Conservation (phyloP, 1,140 invertebrate species). For the Steinernema khuongi region DNA sequence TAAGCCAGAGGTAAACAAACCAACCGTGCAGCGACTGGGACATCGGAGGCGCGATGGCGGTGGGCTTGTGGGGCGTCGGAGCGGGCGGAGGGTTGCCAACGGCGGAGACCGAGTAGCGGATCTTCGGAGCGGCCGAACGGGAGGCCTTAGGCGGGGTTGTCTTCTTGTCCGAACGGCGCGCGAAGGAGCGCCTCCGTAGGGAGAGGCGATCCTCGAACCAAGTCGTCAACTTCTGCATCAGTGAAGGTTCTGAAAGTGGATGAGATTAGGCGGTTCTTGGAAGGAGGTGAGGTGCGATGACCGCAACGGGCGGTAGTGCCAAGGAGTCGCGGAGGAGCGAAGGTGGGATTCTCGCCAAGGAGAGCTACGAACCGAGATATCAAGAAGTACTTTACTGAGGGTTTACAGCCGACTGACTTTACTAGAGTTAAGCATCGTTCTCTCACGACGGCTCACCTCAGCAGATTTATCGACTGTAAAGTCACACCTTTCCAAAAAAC, state of each 20-base stretch:
- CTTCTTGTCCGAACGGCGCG: conserved; percentile 8
- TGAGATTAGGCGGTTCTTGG: not conserved
- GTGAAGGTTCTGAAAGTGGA: conserved; percentile 15
- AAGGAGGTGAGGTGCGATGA: not conserved
- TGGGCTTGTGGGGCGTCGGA: not conserved
- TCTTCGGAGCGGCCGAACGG: conserved; percentile 23
- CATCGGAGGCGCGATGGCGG: conserved; percentile 17
- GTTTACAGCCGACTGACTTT: too few species aligned
- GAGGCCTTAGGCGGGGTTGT: conserved; percentile 18
- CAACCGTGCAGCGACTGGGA: not conserved
- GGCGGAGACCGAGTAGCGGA: conserved; percentile 23
- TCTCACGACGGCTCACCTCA: too few species aligned
- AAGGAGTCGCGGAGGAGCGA: not conserved
- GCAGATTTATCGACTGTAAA: too few species aligned
- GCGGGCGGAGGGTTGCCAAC: conserved; percentile 9
- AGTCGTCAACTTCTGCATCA: conserved; percentile 26
- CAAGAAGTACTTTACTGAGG: too few species aligned
- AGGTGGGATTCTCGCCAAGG: too few species aligned
- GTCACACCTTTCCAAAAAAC: too few species aligned
- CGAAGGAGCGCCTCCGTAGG: not conserved
- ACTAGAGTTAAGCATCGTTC: too few species aligned
- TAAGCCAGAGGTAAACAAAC: not conserved
- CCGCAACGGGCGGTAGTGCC: not conserved
- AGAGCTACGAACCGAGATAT: too few species aligned
- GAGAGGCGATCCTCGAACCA: conserved; percentile 30